Evolutionary conservation across 2,888 invertebrate species (phyloP).

Genomic region (Melinaea menophilus): DNA sequence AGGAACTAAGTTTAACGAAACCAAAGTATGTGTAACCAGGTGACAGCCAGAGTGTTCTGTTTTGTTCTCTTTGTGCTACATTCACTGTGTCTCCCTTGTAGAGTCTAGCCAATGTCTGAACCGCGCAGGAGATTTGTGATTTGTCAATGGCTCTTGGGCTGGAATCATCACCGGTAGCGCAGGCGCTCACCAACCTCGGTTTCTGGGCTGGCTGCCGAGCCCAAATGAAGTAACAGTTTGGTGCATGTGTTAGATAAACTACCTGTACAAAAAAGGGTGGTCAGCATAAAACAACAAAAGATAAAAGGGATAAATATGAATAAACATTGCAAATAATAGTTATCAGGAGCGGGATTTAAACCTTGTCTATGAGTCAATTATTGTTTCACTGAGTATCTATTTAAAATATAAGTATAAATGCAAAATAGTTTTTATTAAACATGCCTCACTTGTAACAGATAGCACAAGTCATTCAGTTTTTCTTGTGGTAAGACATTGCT

Average conservation of each 20-base stretch:
- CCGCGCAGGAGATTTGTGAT: conserved; percentile 63
- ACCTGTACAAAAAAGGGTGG: conserved; percentile 47
- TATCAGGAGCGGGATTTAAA: too few species aligned
- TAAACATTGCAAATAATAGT: too few species aligned
- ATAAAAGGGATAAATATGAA: background rate
- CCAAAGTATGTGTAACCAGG: conserved; percentile 65
- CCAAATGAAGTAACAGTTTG: conserved; percentile 65
- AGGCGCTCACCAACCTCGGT: conserved; percentile 52
- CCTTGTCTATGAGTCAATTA: too few species aligned
- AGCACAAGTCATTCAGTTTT: too few species aligned
- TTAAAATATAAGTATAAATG: too few species aligned
- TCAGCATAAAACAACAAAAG: background rate
- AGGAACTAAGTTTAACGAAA: conserved; percentile 69
- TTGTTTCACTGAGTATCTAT: too few species aligned
- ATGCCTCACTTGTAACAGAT: too few species aligned
- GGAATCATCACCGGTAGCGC: conserved; percentile 61
- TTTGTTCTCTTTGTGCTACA: conserved; percentile 60
- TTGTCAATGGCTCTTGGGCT: conserved; percentile 46
- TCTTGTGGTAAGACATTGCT: too few species aligned
- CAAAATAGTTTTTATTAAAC: too few species aligned
- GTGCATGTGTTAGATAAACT: conserved; percentile 59
- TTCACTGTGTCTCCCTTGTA: conserved; percentile 55
- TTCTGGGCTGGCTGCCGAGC: conserved; percentile 42
- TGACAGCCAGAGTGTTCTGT: conserved; percentile 59
- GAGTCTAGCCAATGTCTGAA: conserved; percentile 58